Base-by-base conservation (phyloP, 2,113 vertebrate species). In the Eptesicus fuscus region DNA sequence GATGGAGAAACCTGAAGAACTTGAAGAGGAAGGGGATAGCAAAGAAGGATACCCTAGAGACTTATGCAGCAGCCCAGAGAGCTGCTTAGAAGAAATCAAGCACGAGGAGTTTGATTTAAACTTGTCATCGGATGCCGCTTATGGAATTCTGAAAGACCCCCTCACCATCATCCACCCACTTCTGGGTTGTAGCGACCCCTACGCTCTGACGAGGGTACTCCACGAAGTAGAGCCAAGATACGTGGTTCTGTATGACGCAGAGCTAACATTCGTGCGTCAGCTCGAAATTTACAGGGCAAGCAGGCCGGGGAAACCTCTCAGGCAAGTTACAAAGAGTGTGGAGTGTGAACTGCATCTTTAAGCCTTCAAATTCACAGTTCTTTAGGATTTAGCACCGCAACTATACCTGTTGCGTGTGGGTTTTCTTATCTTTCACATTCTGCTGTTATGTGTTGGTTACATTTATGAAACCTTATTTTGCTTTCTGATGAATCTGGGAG, bases 251-350 rank as follows among this genome's bases (percentile, higher is more conserved):
- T 99, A 99, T 0, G 99, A 99, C 0, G 99, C 99, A 0, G 99
- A 99, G 9, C 97, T 99, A 16, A 98, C 98, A 2, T 99, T 99
- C 16, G 99, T 99, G 1, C 98, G 99, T 8, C 99, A 99, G 98
- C 98, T 99, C 96, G 99, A 99, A 96, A 97, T 99, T 94, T 99
- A 99, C 97, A 99, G 99, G 97, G 99, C 99, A 4, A 99, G 98
- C 96, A 98, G 99, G 79, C 99, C 99, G 0, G 99, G 99, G 44
- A 99, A 99, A 90, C 98, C 99, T 1, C 98, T 99, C 42, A 98
- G 99, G 99, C 98, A 98, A 92, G 98, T 98, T 4, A 12, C 11
- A 37, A 20, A 5, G 20, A 49, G 1, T 23, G 7, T 4, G 9
- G 23, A 47, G 1, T 16, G 7, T 4, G 12, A 32, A 18, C 61